phyloP scores from a whole-genome alignment of 1,140 invertebrate species.

The Ips nitidus region DNA sequence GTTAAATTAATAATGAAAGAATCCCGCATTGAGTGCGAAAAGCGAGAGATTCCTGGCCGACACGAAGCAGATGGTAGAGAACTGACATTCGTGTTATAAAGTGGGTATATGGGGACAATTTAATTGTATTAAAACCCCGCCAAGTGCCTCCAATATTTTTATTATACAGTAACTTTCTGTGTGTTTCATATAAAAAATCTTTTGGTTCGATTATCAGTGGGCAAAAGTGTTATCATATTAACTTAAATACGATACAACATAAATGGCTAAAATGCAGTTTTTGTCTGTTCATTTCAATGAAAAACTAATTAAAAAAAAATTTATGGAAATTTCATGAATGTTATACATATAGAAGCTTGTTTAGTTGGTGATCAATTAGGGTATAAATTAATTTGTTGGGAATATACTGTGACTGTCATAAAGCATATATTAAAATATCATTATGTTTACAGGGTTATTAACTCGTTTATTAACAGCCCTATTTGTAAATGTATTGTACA shows the following conservation, averaged over 20 bases:
- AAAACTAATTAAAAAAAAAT: background rate
- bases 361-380: too few relatives aligned
- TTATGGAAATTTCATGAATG: background rate
- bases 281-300: background rate
- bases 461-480: slow-evolving; percentile 21
- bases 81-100: slow-evolving; percentile 15
- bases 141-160: background rate
- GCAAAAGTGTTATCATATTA: background rate
- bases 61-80: slow-evolving; percentile 24
- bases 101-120: slow-evolving; percentile 16
- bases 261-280: background rate
- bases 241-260: background rate
- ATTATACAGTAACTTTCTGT: background rate
- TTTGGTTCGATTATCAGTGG: background rate
- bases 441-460: slow-evolving; percentile 20
- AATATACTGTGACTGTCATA: slow-evolving; percentile 2
- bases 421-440: slow-evolving; percentile 14
- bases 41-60: slow-evolving; percentile 26
- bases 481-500: slow-evolving; percentile 27
- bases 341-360: background rate
- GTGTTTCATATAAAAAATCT: background rate
- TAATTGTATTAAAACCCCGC: slow-evolving; percentile 16
- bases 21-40: slow-evolving; percentile 26
- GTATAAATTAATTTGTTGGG: background rate
- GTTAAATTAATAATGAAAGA: slow-evolving; percentile 7